Evolutionary conservation across 2,888 invertebrate species (phyloP).

Genomic region (Rutpela maculata): DNA sequence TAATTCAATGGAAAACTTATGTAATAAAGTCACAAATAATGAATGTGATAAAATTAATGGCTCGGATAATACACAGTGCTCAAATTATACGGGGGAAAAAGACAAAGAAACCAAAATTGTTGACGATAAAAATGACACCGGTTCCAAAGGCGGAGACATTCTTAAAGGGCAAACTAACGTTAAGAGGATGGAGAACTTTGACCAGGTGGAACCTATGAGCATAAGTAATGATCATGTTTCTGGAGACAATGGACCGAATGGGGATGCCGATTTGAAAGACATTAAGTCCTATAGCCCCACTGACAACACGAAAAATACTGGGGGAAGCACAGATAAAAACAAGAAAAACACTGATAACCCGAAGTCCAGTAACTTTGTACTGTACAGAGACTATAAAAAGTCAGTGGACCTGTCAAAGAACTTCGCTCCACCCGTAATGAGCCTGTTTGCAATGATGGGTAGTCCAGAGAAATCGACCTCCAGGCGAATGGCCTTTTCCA

Average conservation of each 20-base stretch:
- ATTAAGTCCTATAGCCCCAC: too few relatives aligned
- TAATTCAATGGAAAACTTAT: background rate
- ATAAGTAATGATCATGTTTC: background rate
- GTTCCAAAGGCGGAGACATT: too few relatives aligned
- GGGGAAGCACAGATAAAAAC: too few relatives aligned
- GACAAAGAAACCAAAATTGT: background rate
- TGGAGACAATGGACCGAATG: too few relatives aligned
- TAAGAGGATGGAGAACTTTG: background rate
- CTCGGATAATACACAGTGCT: background rate
- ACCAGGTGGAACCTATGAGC: background rate
- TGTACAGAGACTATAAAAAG: constrained; percentile 1
- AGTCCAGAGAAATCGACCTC: background rate
- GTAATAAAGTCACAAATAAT: background rate
- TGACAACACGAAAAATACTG: too few relatives aligned
- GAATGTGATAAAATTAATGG: background rate
- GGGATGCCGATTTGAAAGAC: too few relatives aligned
- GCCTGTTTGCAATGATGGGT: background rate
- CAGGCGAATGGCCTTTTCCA: background rate
- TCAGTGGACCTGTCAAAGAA: background rate
- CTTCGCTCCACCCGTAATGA: background rate
- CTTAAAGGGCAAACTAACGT: background rate
- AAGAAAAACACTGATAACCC: too few relatives aligned
- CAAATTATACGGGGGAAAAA: background rate
- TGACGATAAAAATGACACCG: background rate
- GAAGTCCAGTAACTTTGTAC: too few relatives aligned